These are phyloP conservation scores for Drosophila pseudoananassae DNA, from an alignment of 1,140 invertebrate species.

Conservation along the genomic window DNA sequence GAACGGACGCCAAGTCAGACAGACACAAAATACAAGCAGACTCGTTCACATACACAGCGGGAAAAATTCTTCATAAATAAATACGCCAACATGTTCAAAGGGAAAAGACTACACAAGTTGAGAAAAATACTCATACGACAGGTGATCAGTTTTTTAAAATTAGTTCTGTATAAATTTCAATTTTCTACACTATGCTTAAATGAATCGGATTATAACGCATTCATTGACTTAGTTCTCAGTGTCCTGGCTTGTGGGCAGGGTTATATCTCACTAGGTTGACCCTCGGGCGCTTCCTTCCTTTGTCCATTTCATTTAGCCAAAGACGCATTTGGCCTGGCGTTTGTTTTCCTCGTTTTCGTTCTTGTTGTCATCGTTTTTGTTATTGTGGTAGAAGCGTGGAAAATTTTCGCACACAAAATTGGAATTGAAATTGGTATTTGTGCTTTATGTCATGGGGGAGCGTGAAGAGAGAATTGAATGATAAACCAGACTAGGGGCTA, in stretches of 20 bases:
- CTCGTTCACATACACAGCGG: constrained; percentile 6
- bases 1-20: constrained; percentile 36
- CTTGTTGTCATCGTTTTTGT: constrained; percentile 12
- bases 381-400: constrained; percentile 51
- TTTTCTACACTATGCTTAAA: too few species aligned
- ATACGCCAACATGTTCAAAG: neutral
- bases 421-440: constrained; percentile 65
- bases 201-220: neutral
- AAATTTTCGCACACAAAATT: constrained; percentile 63
- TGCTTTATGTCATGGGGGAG: constrained; percentile 13
- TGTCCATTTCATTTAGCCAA: constrained; percentile 67
- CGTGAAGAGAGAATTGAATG: neutral
- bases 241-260: neutral
- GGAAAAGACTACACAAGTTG: neutral
- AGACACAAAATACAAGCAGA: constrained; percentile 43
- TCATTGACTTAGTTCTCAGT: neutral
- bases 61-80: constrained; percentile 6
- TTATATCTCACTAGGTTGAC: constrained; percentile 26
- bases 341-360: constrained; percentile 26
- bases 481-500: constrained; percentile 5
- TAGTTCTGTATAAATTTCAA: too few species aligned
- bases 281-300: constrained; percentile 29
- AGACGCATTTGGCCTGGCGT: constrained; percentile 55
- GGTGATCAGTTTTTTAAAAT: neutral
- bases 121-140: neutral